Evolutionary conservation across 2,797 vertebrate genomes (phyloP).

Genomic region (Lophius americanus): DNA sequence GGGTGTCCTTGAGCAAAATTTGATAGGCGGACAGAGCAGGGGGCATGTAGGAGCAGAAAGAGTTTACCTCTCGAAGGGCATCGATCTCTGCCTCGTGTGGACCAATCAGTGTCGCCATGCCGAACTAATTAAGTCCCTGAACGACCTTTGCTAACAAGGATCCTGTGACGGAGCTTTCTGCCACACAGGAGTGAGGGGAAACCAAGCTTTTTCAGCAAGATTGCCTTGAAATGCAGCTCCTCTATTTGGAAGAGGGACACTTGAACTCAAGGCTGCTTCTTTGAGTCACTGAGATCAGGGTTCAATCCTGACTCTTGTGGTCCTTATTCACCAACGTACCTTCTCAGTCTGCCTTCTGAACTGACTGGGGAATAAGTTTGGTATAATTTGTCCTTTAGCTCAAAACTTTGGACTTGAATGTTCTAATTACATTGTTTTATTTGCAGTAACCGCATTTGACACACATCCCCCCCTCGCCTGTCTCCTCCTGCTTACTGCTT

Average conservation of each 20-base stretch:
- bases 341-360: not conserved
- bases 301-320: slow-evolving; percentile 26
- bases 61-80: slow-evolving; percentile 1
- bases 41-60: not conserved
- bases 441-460: slow-evolving; percentile 49
- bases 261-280: slow-evolving; percentile 11
- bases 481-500: slow-evolving; percentile 1
- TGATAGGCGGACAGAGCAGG: slow-evolving; percentile 25
- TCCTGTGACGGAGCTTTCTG: slow-evolving; percentile 32
- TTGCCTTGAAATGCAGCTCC: slow-evolving; percentile 20
- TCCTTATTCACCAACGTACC: slow-evolving; percentile 13
- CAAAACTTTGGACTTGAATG: slow-evolving; percentile 38
- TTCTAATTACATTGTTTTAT: slow-evolving; percentile 46
- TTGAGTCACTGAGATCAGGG: slow-evolving; percentile 17
- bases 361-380: slow-evolving; percentile 23
- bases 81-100: slow-evolving; percentile 16
- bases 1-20: slow-evolving; percentile 21
- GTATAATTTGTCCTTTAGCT: slow-evolving; percentile 39
- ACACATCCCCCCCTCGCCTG: not conserved
- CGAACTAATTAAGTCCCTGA: slow-evolving; percentile 67
- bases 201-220: not conserved
- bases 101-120: slow-evolving; percentile 56
- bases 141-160: slow-evolving; percentile 51
- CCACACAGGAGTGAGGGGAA: slow-evolving; percentile 3
- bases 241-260: not conserved